Base-by-base conservation (phyloP, 2,797 vertebrate species). In the Buphagus erythrorhynchus region DNA sequence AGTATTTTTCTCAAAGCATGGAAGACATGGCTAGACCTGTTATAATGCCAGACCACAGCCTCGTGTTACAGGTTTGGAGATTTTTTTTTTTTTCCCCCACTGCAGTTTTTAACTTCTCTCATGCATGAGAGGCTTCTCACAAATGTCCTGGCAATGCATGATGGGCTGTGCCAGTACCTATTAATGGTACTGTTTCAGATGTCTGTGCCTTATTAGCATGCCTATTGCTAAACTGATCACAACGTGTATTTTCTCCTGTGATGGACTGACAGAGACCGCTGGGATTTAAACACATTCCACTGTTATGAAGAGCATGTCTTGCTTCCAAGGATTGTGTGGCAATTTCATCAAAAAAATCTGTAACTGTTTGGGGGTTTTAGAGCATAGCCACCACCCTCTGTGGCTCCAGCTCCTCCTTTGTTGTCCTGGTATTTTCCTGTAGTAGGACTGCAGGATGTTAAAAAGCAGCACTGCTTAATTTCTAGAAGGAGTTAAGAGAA, bases 11-110 rank as follows among this genome's bases (percentile, higher is more conserved):
- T 88, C 57, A n/a, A 76, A 78, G 45, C 35, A 9, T 45, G 18
- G 31, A 52, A 33, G n/a, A 52, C 54, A 52, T 49, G 9, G 29
- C 42, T 76, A 80, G 22, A 62, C 16, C 6, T 77, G 13, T 54
- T 74, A 6, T 0, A 80, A 45, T 0, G 0, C 43, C 42, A 88
- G 45, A 51, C 21, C 38, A 49, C 10, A 51, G 24, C 48, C 26
- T 26, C 58, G 7, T 51, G 29, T 59, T 66, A 38, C n/a, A 61
- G 11, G 5, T 80, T 54, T 38, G 24, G 26, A 52, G 19, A 20
- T 49, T 33, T 19, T n/a, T 38, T 16, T 51, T 57, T 46, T 18
- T 33, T 26, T 17, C 4, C 16, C 10, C 14, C 10, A 19, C 10
- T 66, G 26, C 31, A n/a, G 10, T 61, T 86, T 79, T 73, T 54